Evolutionary conservation across 2,113 vertebrate genomes (phyloP).

Genomic region (Oncorhynchus tshawytscha): DNA sequence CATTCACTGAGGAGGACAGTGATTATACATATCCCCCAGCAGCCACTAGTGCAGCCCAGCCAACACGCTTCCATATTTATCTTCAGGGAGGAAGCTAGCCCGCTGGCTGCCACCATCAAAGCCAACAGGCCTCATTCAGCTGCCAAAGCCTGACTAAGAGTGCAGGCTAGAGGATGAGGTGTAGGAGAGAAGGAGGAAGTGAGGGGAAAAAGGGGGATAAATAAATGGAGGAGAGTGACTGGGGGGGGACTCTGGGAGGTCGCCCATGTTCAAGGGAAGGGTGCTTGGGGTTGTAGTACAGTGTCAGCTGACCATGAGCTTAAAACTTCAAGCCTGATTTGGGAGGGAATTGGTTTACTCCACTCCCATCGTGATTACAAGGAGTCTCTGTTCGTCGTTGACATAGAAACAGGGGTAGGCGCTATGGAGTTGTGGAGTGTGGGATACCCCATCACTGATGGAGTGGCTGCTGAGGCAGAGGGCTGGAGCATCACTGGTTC

Average conservation of each 20-base stretch:
- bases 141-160: constrained; percentile 44
- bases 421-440: constrained; percentile 30
- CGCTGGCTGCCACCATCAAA: constrained; percentile 25
- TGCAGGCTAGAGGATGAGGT: constrained; percentile 30
- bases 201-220: constrained; percentile 22
- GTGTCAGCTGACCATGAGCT: constrained; percentile 36
- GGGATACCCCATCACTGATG: constrained; percentile 31
- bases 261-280: constrained; percentile 1
- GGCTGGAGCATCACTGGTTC: constrained; percentile 37
- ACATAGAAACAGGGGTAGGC: constrained; percentile 62
- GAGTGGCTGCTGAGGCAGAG: constrained; percentile 27
- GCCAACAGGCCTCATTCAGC: constrained; percentile 49
- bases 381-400: constrained; percentile 57
- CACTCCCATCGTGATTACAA: constrained; percentile 44
- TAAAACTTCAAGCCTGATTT: constrained; percentile 33
- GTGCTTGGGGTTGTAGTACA: constrained; percentile 36
- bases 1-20: constrained; percentile 40
- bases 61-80: constrained; percentile 54
- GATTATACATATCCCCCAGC: constrained; percentile 46
- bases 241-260: constrained; percentile 36
- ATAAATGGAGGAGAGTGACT: background rate
- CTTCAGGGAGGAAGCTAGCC: constrained; percentile 36
- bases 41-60: constrained; percentile 50
- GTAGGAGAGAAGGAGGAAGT: constrained; percentile 32
- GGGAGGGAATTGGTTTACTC: constrained; percentile 35